Evolutionary conservation across 1,140 invertebrate species (phyloP), one percentile per base, ranked within the genome.

Genomic region (Trinorchestia longiramus): DNA sequence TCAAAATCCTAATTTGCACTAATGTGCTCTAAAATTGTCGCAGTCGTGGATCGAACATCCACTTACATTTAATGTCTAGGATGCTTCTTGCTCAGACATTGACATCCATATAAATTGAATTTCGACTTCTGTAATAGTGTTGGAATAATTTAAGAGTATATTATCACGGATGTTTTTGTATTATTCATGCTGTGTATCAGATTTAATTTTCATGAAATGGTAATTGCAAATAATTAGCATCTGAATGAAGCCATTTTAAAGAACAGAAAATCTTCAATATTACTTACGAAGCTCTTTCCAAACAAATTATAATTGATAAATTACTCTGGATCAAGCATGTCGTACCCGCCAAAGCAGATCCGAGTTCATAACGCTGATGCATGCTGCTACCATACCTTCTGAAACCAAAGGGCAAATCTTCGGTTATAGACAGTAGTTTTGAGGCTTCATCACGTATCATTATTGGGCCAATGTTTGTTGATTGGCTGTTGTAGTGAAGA

Each of bases 361-460:
- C 11, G 28, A 11, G n/a, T 42, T 36, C 88, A 41, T 42, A 42
- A 43, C 88, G 88, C 88, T 42, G 43, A 42, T 42, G 23, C 43
- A 41, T 15, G 15, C 36, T 42, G 4, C 43, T 90, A 17, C 88
- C 88, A 17, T 90, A 87, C 28, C 41, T 43, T 42, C 41, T 6
- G n/a, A 90, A 4, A 90, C 11, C 43, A 90, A 17, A 4, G 15
- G 0, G 36, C 43, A 90, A 17, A 41, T 90, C 88, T 42, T 90
- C 41, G 43, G 88, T 90, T 4, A 90, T 90, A 77, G 88, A 90
- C 88, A 90, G 43, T 90, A 90, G 88, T 90, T 41, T 90, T 90
- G 88, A 90, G 43, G 88, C 88, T 90, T 43, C 43, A 90, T 42
- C 88, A 90, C 88, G 43, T 90, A 90, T 77, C 62, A 90, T 90